Base-by-base conservation (phyloP, 2,888 invertebrate genomes). In the Aporophyla lueneburgensis region DNA sequence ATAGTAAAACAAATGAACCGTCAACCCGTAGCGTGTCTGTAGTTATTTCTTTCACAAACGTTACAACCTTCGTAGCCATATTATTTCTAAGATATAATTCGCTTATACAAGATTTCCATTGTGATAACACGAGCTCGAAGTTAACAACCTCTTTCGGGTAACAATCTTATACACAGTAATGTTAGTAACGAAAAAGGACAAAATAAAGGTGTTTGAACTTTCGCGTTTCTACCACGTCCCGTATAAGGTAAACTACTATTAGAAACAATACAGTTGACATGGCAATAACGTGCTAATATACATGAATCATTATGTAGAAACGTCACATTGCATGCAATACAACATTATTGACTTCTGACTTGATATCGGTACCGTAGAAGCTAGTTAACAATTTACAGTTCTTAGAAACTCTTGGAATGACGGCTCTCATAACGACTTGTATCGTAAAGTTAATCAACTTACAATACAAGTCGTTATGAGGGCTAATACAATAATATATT, bases 121-220 rank as follows among this genome's bases (percentile, higher is more conserved):
- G n/a, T 33, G 83, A 88, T 87, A 80, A 78, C 72, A 51, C 58
- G 16, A 80, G 70, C 43, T 58, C 49, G 54, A 66, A 79, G 77
- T 74, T 83, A 87, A 87, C 80, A 85, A 88, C 73, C 75, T 78
- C 59, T 66, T 81, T 76, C 51, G 24, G 21, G 53, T 68, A 24
- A 56, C 33, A 83, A 68, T 79, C 19, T 68, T 54, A 71, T 63
- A 61, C 53, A 70, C 71, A 69, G 69, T 62, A 67, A 49, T 67
- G 21, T 65, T 56, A 63, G 43, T 72, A 33, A 67, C 16, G 40
- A 59, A 62, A 81, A 76, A 56, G 65, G 10, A n/a, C n/a, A n/a
- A 40, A 33, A 49, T 53, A 49, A 2, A 61, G 77, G 86, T 76
- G 56, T 77, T 83, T 86, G 77, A 86, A 83, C 86, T 67, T 9